These are phyloP conservation scores for Henricia sp. DNA, from an alignment of 53 echinoderm and acorn worm genomes.

Conservation along the genomic window DNA sequence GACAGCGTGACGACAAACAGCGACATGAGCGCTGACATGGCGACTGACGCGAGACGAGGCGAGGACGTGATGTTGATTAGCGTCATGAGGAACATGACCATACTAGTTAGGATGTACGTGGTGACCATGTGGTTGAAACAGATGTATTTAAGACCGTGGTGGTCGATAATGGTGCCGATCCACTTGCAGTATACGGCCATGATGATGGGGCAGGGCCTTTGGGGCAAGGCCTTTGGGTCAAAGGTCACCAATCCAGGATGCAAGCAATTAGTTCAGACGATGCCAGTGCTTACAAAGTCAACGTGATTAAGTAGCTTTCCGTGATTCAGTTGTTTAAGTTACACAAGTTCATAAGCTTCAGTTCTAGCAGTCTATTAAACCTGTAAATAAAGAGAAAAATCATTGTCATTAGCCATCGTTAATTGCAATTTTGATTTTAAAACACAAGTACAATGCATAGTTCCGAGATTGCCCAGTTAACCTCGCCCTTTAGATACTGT, in stretches of 20 bases:
- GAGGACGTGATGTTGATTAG: slow-evolving; percentile 83
- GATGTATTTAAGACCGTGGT: slow-evolving; percentile 86
- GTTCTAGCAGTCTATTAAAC: too few relatives aligned
- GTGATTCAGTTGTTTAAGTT: too few relatives aligned
- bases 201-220: slow-evolving; percentile 9
- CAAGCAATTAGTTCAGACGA: too few relatives aligned
- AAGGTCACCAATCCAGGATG: neutral
- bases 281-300: too few relatives aligned
- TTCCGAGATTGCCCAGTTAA: too few relatives aligned
- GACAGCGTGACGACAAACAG: slow-evolving; percentile 88
- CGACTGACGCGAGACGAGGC: slow-evolving; percentile 80
- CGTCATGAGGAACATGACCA: slow-evolving; percentile 83
- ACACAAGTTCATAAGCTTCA: too few relatives aligned
- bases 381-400: too few relatives aligned
- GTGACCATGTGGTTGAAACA: slow-evolving; percentile 98
- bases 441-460: too few relatives aligned
- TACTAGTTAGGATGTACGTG: slow-evolving; percentile 93
- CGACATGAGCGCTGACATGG: slow-evolving; percentile 88
- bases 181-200: slow-evolving; percentile 90
- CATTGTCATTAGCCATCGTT: too few relatives aligned
- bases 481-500: too few relatives aligned
- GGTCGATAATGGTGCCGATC: slow-evolving; percentile 93
- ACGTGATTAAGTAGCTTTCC: neutral
- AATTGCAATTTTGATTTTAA: too few relatives aligned
- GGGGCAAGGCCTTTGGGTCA: neutral